Evolutionary conservation across 2,888 invertebrate species (phyloP).

Genomic region (Drosophila gaucha): DNA sequence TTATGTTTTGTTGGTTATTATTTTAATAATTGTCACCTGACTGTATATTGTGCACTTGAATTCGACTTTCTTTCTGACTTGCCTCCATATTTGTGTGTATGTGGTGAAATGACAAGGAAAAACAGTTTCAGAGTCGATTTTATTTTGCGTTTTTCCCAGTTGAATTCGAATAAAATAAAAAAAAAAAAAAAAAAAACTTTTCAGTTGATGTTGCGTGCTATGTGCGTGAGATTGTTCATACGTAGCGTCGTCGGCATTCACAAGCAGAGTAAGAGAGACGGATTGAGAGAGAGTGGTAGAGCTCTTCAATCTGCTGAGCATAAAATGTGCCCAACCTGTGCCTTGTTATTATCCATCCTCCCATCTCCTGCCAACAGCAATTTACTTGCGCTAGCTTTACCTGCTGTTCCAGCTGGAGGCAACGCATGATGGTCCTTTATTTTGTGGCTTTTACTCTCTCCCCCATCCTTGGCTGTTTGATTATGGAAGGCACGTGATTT

Average conservation of each 20-base stretch:
- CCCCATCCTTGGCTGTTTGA: constrained; percentile 26
- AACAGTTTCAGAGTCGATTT: constrained; percentile 61
- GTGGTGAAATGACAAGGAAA: constrained; percentile 39
- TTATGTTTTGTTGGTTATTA: not conserved
- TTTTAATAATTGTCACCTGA: constrained; percentile 1
- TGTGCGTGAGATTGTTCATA: constrained; percentile 64
- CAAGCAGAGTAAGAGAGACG: not conserved
- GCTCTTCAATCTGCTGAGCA: constrained; percentile 25
- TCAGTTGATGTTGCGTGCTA: constrained; percentile 19
- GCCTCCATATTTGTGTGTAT: not conserved
- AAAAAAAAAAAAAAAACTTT: constrained; percentile 24
- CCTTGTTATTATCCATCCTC: constrained; percentile 8
- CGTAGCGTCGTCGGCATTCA: constrained; percentile 44
- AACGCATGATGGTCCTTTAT: constrained; percentile 41
- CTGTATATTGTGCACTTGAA: not conserved
- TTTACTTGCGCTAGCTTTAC: constrained; percentile 19
- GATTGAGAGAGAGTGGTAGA: constrained; percentile 1
- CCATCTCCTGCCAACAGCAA: constrained; percentile 19
- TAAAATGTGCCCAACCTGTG: constrained; percentile 30
- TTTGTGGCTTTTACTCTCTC: constrained; percentile 34
- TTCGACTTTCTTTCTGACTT: not conserved
- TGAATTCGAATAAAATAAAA: constrained; percentile 38
- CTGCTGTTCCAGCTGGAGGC: constrained; percentile 15
- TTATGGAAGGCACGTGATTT: constrained; percentile 73
- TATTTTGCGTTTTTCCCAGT: constrained; percentile 32